phyloP scores from a whole-genome alignment of 64 coral and sea anemone genomes.

The Stichodactyla mertensii region DNA sequence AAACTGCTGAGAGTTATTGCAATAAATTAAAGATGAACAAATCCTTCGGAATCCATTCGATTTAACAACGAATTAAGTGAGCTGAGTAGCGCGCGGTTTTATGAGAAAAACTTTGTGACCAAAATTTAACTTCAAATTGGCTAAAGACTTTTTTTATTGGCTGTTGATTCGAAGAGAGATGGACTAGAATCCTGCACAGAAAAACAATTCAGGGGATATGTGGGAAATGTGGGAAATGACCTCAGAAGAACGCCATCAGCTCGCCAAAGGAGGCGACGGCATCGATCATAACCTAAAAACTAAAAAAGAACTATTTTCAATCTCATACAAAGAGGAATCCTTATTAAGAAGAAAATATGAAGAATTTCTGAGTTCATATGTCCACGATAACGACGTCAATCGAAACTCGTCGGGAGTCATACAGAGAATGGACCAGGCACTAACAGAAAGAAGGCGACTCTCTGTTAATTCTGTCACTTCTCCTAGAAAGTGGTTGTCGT shows the following conservation, averaged over 20 bases:
- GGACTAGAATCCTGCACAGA: too few relatives aligned
- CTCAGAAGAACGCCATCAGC: neutral
- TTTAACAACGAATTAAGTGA: too few relatives aligned
- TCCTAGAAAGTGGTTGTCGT: neutral
- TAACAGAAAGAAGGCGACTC: conserved; percentile 2
- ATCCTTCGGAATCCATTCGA: too few relatives aligned
- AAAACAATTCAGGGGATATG: too few relatives aligned
- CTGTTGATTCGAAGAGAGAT: too few relatives aligned
- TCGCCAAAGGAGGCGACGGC: neutral
- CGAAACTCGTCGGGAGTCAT: neutral
- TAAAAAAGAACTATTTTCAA: neutral
- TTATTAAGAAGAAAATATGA: neutral
- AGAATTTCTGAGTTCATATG: neutral
- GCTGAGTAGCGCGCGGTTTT: too few relatives aligned
- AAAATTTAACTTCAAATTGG: too few relatives aligned
- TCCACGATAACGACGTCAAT: neutral
- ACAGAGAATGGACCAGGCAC: conserved; percentile 5
- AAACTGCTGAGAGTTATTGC: too few relatives aligned
- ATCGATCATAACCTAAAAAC: neutral
- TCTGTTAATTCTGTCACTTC: neutral
- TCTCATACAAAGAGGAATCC: neutral
- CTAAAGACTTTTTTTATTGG: too few relatives aligned
- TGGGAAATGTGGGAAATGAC: conserved; percentile 5
- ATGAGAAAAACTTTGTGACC: too few relatives aligned
- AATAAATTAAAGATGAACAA: too few relatives aligned